Base-by-base conservation (phyloP, 1,140 invertebrate genomes). In the Charaxes varanes region DNA sequence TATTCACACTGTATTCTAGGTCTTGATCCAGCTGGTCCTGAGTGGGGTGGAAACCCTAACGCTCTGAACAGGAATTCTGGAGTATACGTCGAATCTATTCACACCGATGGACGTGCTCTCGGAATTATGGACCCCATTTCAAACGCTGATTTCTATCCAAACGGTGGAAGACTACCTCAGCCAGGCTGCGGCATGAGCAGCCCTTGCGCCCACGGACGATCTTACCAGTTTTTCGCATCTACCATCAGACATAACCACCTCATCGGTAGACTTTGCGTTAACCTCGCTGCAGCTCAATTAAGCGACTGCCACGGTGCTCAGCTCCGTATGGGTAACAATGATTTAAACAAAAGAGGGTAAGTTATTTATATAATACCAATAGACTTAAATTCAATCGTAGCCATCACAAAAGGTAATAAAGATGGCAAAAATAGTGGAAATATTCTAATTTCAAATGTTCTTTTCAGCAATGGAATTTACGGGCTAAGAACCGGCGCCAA, bases 21-120 rank as follows among this genome's bases (percentile, higher is more conserved):
- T 19, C 66, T 91, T 48, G 90, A 92, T 69, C 89, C 90, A 2
- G 90, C 90, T 5, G 79, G 86, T 10, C 90, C 90, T n/a, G 47
- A 65, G 3, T 91, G 73, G 69, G 32, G 45, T 6, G 32, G 41
- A 3, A 81, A 69, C 21, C 4, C 38, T 0, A 41, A 65, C 4
- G 44, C 54, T 1, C 53, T 74, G 43, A 65, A 62, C 16, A 53
- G 57, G 2, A 76, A 55, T 15, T 89, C 91, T 56, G 91, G 86
- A 0, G 32, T 33, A 2, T 83, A 87, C 34, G 88, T 90, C 0
- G 87, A 90, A 50, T 66, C 85, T 1, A 89, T 91, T 30, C 90
- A 91, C 60, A 88, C 90, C 0, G 85, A 87, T 36, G 84, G 77
- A 15, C 71, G 83, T 8, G 2, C 47, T 0, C 47, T 86, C 0